Base-by-base conservation (phyloP, 2,888 invertebrate species). In the Epiblema foenella region DNA sequence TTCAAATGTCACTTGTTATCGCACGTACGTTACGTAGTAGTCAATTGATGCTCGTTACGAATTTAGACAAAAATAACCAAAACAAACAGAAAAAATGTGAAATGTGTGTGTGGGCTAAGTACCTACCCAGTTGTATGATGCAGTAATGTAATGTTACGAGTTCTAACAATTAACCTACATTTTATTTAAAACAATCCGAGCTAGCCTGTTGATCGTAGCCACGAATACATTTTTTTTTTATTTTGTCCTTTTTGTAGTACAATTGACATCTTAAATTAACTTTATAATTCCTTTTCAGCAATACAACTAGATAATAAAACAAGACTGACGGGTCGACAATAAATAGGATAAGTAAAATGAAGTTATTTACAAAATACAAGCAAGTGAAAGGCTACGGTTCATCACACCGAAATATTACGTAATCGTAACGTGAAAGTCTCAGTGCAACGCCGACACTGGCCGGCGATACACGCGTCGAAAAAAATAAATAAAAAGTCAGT, bases 351-450 rank as follows among this genome's bases (percentile, higher is more conserved):
- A 77, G 72, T 73, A 52, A 66, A 70, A 83, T 80, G 83, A 83
- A 84, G 83, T 83, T 81, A 74, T 72, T 79, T 78, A 81, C 65
- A 80, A 80, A 78, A 83, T 59, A 72, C 77, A 51, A 54, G 37
- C 52, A 67, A 75, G 81, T 81, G 81, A 81, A 81, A 78, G 79
- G 79, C 72, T 63, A 18, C 11, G 49, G 39, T 8, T 59, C 49
- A 52, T 63, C 52, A 58, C 57, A 70, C 75, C 73, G 76, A 73
- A 75, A 77, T 81, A 81, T 83, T 81, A 84, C 82, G 84, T 78
- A 86, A 86, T 76, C 73, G 76, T 72, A 72, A 75, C 72, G 73
- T 67, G 75, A 80, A 82, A 85, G 89, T 86, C 89, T 78, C 83
- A 89, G 88, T 89, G 82, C 78, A 73, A 73, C 65, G 73, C 77